phyloP scores from a whole-genome alignment of 1,140 invertebrate genomes.

The Octopus sinensis region DNA sequence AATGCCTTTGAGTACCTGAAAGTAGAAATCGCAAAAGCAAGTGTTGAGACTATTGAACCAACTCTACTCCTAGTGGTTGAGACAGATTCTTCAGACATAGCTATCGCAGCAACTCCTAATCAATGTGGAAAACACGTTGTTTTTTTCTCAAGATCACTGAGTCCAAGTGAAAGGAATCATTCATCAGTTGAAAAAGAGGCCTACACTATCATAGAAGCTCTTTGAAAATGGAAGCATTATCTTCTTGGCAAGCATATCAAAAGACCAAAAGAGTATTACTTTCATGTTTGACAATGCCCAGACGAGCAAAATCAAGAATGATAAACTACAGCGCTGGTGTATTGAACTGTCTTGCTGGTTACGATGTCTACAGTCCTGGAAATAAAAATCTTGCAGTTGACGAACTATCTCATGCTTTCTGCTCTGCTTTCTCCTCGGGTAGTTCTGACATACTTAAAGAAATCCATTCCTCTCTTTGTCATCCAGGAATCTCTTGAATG shows the following conservation, averaged over 20 bases:
- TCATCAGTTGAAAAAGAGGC: neutral
- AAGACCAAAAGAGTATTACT: neutral
- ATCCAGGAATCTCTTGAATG: too few species aligned
- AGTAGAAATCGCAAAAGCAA: neutral
- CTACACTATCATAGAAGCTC: neutral
- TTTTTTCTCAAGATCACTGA: neutral
- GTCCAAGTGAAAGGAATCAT: neutral
- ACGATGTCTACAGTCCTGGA: neutral
- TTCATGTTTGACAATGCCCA: neutral
- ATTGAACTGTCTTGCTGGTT: neutral
- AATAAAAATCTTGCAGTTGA: neutral
- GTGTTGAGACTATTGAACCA: neutral
- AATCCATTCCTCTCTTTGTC: too few species aligned
- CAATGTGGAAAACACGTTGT: neutral
- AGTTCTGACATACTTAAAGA: too few species aligned
- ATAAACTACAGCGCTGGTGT: neutral
- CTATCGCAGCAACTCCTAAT: neutral
- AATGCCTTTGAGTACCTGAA: neutral
- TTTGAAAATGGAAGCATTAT: neutral
- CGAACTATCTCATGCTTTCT: neutral
- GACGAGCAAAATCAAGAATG: slow-evolving; percentile 1
- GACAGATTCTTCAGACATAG: neutral
- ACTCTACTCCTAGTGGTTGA: neutral
- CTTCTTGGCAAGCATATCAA: neutral
- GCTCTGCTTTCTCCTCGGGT: too few species aligned